Percentiles rank a stretch among this genome's conserved stretches.
These are phyloP conservation scores for Amiota minor DNA, from an alignment of 2,888 invertebrate genomes.

Conservation along the genomic window DNA sequence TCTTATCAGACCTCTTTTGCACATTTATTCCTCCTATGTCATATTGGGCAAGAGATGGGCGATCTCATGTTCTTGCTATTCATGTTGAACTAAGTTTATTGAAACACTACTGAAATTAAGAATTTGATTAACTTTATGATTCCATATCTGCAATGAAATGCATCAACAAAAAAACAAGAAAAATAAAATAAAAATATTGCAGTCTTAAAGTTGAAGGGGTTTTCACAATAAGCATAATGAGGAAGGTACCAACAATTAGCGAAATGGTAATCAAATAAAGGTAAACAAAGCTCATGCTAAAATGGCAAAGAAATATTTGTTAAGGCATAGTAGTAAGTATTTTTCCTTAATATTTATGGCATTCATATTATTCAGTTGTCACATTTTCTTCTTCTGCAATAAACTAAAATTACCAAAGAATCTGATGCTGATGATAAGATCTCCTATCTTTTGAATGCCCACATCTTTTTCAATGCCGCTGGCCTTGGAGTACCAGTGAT, in stretches of 20 bases:
- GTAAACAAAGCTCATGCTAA: constrained; percentile 12
- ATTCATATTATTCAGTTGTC: constrained; percentile 21
- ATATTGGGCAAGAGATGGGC: too few relatives aligned
- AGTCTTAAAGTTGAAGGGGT: background rate
- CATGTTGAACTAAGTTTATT: too few relatives aligned
- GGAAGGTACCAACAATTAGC: constrained; percentile 11
- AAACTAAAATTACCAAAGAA: constrained; percentile 30
- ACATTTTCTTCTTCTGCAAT: constrained; percentile 10
- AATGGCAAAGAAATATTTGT: constrained; percentile 2
- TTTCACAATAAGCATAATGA: background rate
- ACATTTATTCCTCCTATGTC: too few relatives aligned
- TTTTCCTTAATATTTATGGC: constrained; percentile 1
- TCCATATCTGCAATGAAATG: too few relatives aligned
- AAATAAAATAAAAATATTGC: background rate
- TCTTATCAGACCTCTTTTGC: too few relatives aligned
- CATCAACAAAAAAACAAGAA: too few relatives aligned
- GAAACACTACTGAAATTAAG: too few relatives aligned
- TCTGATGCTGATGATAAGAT: background rate
- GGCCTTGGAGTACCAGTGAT: too few relatives aligned
- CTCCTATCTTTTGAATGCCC: too few relatives aligned
- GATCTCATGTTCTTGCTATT: too few relatives aligned
- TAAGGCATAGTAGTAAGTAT: constrained; percentile 7
- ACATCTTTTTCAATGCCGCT: too few relatives aligned
- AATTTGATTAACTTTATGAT: too few relatives aligned
- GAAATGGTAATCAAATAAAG: constrained; percentile 25